Evolutionary conservation across 2,113 vertebrate species (phyloP), one percentile per base, ranked within the genome.

Genomic region (Scomber japonicus): DNA sequence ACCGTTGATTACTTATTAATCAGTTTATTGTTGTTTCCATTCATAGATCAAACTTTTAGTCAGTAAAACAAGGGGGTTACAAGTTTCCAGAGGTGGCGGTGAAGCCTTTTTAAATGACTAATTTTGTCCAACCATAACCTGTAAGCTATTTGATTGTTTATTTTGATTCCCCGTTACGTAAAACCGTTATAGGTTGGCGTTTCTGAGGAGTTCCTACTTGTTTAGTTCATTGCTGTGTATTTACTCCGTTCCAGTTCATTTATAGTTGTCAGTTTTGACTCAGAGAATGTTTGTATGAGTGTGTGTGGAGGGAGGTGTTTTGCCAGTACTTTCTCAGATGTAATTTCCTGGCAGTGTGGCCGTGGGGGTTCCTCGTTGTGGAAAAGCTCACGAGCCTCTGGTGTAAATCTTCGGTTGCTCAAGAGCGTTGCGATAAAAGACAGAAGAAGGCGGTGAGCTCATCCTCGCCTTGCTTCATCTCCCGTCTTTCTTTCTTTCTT

Each of bases 291-390:
- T 13, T 62, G 35, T 44, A 7, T 80, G 30, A 27, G 24, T 27
- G 24, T 27, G 24, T 27, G 59, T 71, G 11, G n/a, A 14, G 21
- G 55, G 82, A 59, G 60, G 49, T 67, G 75, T 63, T 30, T 51
- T 81, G 74, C 69, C 51, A 67, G 54, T 80, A 54, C 83, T 83
- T 82, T 53, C 56, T 70, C 60, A 81, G 70, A 81, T 73, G 69
- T 61, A 12, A 70, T 61, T 89, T 89, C 69, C 81, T 77, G 83
- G 85, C 68, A 86, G 68, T 46, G 71, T 40, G 75, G 68, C 74
- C n/a, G 35, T 2, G 6, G 80, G 84, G 84, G 66, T 64, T 80
- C 53, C 35, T 79, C 71, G 75, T 82, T 77, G 63, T 67, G 75
- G 77, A 80, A 83, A 61, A 74, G 24, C 55, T 71, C 19, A 70